Base-by-base conservation (phyloP, 2,797 vertebrate genomes). In the Cyprinella venusta region DNA sequence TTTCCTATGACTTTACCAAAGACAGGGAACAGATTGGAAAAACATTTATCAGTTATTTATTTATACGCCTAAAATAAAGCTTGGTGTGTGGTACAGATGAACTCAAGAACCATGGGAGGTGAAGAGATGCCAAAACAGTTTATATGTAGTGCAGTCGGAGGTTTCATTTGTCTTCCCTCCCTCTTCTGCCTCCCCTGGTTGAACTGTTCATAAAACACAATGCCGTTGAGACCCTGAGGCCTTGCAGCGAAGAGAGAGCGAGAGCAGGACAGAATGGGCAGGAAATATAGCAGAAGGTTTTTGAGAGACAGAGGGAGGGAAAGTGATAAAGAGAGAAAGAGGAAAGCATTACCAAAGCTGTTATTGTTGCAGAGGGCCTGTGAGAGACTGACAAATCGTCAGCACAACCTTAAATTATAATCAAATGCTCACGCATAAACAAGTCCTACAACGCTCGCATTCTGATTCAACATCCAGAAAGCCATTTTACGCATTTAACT, bases 121-220 rank as follows among this genome's bases (percentile, higher is more conserved):
- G 13, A 36, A 40, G 56, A 70, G 54, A 71, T 50, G 75, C 52
- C 75, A 70, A 69, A 63, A 63, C 42, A 9, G 65, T 63, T 72
- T 63, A 72, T 74, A 71, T 72, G 50, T 65, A 70, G 33, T 65
- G 48, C 61, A 80, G 68, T 72, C 2, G 5, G 71, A 71, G 59
- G 67, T 59, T 67, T 74, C 19, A 82, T 72, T 33, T 56, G 67
- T 74, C 80, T 82, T 56, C 45, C 30, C 21, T 33, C 67, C 52
- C 54, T 52, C 24, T 59, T 61, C 68, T 59, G 12, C 12, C 67
- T 67, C 48, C 50, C 67, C 78, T 21, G 48, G 59, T 64, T 45
- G 50, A 54, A 48, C 64, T 54, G 70, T 30, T 70, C 78, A 76
- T 76, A 76, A 80, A 84, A 74, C 76, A 77, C 76, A 79, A 4